phyloP scores from a whole-genome alignment of 2,797 vertebrate genomes.

The Ficedula albicollis region DNA sequence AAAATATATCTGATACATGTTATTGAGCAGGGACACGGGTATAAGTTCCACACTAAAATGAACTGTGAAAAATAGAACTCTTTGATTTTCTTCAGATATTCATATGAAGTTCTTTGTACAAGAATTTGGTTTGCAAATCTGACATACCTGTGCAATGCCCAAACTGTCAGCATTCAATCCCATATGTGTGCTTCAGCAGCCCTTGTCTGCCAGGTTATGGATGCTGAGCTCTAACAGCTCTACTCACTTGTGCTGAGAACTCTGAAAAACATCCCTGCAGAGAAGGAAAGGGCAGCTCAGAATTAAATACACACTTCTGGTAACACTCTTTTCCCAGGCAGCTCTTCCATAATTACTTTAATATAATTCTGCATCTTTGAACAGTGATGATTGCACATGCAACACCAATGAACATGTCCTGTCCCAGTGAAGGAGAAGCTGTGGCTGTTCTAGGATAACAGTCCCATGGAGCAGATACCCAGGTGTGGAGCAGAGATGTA shows the following conservation, averaged over 20 bases:
- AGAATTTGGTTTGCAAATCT: neutral
- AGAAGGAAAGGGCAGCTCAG: neutral
- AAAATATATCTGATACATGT: neutral
- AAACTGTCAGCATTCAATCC: neutral
- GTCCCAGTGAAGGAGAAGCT: neutral
- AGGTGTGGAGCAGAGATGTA: neutral
- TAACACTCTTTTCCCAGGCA: neutral
- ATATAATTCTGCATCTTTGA: neutral
- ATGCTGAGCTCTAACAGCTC: neutral
- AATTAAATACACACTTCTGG: neutral
- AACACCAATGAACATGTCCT: neutral
- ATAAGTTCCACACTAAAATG: neutral
- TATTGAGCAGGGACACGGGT: neutral
- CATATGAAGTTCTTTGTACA: neutral
- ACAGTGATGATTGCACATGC: neutral
- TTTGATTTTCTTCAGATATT: neutral
- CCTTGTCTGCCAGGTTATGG: neutral
- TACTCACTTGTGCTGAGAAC: neutral
- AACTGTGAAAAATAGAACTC: neutral
- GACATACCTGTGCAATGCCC: neutral
- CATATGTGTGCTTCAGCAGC: neutral
- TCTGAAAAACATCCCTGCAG: neutral
- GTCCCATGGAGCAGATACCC: neutral
- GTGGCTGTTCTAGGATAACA: neutral
- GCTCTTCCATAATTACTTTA: neutral